Conservation (phyloP, 2,797 vertebrate genomes). For the Danio jaintianensis region DNA sequence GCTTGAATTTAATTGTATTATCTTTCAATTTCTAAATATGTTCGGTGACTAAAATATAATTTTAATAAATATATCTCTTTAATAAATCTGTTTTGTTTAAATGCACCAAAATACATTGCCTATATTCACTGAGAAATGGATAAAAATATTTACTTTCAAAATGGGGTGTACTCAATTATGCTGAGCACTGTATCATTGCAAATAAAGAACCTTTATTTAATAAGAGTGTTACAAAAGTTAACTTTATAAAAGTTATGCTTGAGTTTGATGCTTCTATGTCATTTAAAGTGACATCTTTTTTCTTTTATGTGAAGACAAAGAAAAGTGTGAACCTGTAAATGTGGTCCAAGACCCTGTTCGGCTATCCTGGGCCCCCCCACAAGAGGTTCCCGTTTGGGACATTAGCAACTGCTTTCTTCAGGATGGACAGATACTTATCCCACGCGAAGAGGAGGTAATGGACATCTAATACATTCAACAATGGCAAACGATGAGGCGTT, state of each 20-base stretch:
- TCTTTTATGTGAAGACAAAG: conserved; percentile 15
- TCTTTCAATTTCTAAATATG: too few relatives aligned
- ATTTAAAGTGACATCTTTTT: not conserved
- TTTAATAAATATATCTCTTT: too few relatives aligned
- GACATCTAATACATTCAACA: conserved; percentile 12
- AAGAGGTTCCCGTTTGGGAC: conserved; percentile 87
- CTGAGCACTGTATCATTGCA: too few relatives aligned
- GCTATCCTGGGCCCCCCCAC: conserved; percentile 71
- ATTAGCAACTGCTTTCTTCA: conserved; percentile 84
- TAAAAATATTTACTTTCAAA: too few relatives aligned
- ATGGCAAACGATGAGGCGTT: not conserved
- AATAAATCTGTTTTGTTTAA: too few relatives aligned
- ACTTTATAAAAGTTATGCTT: not conserved
- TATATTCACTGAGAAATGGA: too few relatives aligned
- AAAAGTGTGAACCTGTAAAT: conserved; percentile 20
- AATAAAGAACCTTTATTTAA: too few relatives aligned
- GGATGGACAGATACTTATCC: conserved; percentile 86
- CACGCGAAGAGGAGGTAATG: conserved; percentile 86
- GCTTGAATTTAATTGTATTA: too few relatives aligned
- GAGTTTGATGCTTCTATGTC: not conserved
- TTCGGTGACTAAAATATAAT: too few relatives aligned
- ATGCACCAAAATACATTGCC: too few relatives aligned
- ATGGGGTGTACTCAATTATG: too few relatives aligned
- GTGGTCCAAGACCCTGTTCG: conserved; percentile 63
- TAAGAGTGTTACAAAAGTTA: too few relatives aligned